Evolutionary conservation across 2,797 vertebrate genomes (phyloP).

Genomic region (Eurystomus glaucurus): DNA sequence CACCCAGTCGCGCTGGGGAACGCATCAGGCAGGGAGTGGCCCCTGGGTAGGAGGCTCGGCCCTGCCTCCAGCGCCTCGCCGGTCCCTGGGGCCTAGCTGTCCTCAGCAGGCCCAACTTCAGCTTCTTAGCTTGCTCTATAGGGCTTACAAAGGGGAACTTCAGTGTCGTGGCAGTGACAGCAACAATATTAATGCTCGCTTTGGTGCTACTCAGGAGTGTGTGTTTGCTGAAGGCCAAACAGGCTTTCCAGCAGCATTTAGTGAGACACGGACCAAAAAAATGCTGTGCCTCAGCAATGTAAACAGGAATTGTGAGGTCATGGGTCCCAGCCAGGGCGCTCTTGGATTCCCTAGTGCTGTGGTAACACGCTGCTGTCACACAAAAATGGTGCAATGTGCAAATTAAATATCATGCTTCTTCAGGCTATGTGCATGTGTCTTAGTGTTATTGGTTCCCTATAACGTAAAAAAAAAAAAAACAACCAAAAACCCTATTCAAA

Average conservation of each 20-base stretch:
- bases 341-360: rapidly evolving
- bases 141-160: rapidly evolving
- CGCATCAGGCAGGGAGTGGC: rapidly evolving
- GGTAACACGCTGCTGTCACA: rapidly evolving
- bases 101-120: rapidly evolving
- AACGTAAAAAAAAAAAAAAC: neutral
- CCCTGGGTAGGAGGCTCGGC: rapidly evolving
- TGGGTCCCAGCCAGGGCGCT: rapidly evolving
- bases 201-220: rapidly evolving
- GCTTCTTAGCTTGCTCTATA: rapidly evolving
- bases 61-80: neutral
- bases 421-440: rapidly evolving
- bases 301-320: rapidly evolving
- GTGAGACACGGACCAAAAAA: rapidly evolving
- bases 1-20: too few relatives aligned
- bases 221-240: rapidly evolving
- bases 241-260: rapidly evolving
- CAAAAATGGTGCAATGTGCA: rapidly evolving
- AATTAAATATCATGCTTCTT: rapidly evolving
- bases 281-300: rapidly evolving
- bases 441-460: rapidly evolving
- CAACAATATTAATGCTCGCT: rapidly evolving
- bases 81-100: too few relatives aligned
- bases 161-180: rapidly evolving
- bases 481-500: neutral